These are phyloP conservation scores for Hiodon tergisus DNA, from an alignment of 2,113 vertebrate species.

Conservation along the genomic window DNA sequence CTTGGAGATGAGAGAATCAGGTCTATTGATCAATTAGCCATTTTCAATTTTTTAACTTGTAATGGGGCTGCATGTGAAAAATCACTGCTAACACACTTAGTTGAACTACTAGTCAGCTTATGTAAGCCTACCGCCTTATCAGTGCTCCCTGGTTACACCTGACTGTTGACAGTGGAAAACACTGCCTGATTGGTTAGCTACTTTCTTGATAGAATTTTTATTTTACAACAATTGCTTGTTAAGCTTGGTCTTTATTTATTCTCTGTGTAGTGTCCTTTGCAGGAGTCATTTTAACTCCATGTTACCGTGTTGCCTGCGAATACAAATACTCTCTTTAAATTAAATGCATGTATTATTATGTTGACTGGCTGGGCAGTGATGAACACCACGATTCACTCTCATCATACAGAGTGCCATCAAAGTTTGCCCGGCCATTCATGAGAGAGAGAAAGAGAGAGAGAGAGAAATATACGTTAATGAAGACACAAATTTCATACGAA, in stretches of 20 bases:
- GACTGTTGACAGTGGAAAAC: slow-evolving; percentile 12
- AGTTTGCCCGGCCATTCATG: slow-evolving; percentile 5
- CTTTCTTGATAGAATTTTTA: neutral
- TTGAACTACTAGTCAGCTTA: slow-evolving; percentile 5
- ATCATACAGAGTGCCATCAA: neutral
- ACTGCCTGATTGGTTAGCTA: neutral
- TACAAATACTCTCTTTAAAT: neutral
- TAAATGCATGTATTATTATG: neutral
- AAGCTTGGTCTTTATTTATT: neutral
- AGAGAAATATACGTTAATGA: neutral
- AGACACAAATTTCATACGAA: slow-evolving; percentile 15
- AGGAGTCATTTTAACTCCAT: neutral
- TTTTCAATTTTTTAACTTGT: slow-evolving; percentile 29
- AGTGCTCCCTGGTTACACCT: neutral
- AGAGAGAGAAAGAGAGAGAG: neutral
- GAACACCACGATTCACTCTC: neutral
- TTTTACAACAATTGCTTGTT: neutral
- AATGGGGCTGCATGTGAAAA: slow-evolving; percentile 17
- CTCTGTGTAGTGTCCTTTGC: neutral
- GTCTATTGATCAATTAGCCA: slow-evolving; percentile 28
- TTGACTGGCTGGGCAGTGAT: neutral
- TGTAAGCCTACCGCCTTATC: neutral
- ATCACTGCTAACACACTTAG: slow-evolving; percentile 16
- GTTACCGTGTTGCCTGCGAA: neutral
- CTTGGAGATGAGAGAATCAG: slow-evolving; percentile 22